A percentile compares a stretch with the other conserved stretches of the same genome.
Conservation (phyloP, 2,113 vertebrate species). For the Pedionomus torquatus region DNA sequence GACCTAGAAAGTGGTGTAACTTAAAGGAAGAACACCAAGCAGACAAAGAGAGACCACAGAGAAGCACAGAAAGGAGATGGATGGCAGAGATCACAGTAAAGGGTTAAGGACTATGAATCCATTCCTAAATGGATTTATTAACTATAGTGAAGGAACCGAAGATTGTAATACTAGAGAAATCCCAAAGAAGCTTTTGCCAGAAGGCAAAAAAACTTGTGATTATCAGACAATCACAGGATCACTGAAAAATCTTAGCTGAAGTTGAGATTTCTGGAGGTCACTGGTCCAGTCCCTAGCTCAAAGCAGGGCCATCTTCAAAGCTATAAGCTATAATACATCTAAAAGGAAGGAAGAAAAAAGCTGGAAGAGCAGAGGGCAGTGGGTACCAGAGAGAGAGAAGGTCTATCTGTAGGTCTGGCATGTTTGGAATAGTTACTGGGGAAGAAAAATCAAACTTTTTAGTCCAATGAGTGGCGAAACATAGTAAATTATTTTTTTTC, state of each 20-base stretch:
- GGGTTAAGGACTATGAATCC: neutral
- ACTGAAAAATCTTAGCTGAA: neutral
- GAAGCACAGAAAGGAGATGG: neutral
- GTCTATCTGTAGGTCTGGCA: neutral
- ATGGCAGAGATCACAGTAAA: neutral
- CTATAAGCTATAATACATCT: neutral
- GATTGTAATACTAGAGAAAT: neutral
- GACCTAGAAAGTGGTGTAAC: neutral
- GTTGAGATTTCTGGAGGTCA: neutral
- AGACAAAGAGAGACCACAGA: neutral
- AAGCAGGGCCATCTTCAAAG: neutral
- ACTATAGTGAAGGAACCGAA: neutral
- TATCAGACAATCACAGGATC: neutral
- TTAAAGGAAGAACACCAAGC: neutral
- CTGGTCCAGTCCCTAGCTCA: neutral
- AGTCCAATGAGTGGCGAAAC: neutral
- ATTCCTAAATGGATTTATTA: neutral
- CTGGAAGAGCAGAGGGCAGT: neutral
- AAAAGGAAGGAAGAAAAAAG: neutral
- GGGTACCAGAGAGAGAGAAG: neutral
- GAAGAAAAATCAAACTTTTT: neutral
- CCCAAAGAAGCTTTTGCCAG: neutral
- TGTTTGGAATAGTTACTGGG: neutral
- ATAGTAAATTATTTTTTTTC: neutral
- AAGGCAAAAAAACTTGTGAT: neutral